Evolutionary conservation across 1,140 invertebrate species (phyloP).

Genomic region (Drosophila azteca): DNA sequence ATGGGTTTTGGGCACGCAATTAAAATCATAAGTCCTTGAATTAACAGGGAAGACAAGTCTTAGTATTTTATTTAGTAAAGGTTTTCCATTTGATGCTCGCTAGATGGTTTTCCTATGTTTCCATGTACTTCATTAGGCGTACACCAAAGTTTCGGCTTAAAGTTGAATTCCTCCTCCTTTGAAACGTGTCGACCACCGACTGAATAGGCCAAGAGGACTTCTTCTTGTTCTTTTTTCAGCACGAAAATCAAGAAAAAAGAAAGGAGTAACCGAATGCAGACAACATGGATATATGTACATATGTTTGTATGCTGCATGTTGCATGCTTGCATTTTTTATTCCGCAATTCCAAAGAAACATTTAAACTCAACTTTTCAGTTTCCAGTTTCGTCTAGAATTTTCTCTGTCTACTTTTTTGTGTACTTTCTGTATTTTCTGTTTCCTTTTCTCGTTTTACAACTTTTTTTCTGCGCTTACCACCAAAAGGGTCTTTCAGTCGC

Average conservation of each 20-base stretch:
- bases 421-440: conserved; percentile 25
- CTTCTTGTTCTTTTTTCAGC: conserved; percentile 30
- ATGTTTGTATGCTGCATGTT: conserved; percentile 5
- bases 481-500: conserved; percentile 27
- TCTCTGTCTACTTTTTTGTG: conserved; percentile 29
- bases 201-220: conserved; percentile 39
- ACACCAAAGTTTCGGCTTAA: conserved; percentile 8
- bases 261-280: conserved; percentile 23
- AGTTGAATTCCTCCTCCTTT: conserved; percentile 14
- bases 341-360: conserved; percentile 47
- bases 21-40: background rate
- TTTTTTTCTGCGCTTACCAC: background rate
- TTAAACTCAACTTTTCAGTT: conserved; percentile 50
- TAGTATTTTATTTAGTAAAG: background rate
- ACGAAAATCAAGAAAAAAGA: conserved; percentile 11
- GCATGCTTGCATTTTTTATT: conserved; percentile 43
- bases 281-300: conserved; percentile 19
- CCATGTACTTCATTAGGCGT: background rate
- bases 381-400: conserved; percentile 41
- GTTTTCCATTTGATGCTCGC: background rate
- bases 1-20: background rate
- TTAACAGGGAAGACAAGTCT: background rate
- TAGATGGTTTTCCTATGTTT: background rate
- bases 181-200: conserved; percentile 26
- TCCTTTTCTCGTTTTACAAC: conserved; percentile 2